Evolutionary conservation across 2,797 vertebrate genomes (phyloP).

Genomic region (Cossypha niveicapilla): DNA sequence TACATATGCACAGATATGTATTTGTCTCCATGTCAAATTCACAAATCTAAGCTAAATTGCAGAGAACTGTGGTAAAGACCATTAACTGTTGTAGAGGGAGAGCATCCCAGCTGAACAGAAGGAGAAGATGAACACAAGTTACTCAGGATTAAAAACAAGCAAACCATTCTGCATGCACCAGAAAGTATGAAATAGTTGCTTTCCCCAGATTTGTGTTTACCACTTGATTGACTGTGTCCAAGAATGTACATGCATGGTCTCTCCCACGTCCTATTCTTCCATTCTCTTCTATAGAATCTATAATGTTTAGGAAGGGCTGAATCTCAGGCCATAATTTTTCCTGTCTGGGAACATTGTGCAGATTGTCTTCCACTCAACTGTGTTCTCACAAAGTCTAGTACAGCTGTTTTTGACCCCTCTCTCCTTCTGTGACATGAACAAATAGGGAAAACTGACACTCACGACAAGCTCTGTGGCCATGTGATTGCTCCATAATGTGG

Average conservation of each 20-base stretch:
- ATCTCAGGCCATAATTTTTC: background rate
- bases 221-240: background rate
- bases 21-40: background rate
- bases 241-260: background rate
- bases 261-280: background rate
- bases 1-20: rapidly evolving
- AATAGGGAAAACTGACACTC: background rate
- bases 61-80: background rate
- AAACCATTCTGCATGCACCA: too few species aligned
- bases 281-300: background rate
- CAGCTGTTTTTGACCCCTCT: background rate
- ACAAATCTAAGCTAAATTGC: background rate
- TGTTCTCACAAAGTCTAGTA: background rate
- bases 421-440: background rate
- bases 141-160: background rate
- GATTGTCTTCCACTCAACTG: background rate
- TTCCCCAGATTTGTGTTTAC: background rate
- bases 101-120: background rate
- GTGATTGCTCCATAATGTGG: background rate
- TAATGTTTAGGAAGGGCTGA: background rate
- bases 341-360: background rate
- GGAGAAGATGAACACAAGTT: background rate
- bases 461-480: background rate
- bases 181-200: background rate
- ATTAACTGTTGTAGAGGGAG: background rate